Base-by-base conservation (phyloP, 2,797 vertebrate genomes). In the Platalea minor region DNA sequence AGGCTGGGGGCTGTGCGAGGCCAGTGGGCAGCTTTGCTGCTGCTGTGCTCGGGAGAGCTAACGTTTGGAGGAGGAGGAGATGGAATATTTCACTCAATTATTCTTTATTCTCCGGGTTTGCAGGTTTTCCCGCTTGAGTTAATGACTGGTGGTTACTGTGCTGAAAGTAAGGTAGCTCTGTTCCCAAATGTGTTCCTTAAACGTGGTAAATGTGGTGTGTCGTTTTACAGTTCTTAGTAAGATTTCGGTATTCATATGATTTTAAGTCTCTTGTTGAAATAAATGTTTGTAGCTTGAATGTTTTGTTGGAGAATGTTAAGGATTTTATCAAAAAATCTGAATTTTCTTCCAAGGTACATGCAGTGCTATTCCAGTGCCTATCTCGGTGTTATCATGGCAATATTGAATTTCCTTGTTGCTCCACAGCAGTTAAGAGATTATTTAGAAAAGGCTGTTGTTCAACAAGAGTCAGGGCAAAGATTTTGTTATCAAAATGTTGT, bases 371-470 rank as follows among this genome's bases (percentile, higher is more conserved):
- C 16, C 11, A 13, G 33, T 74, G 43, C 59, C 54, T 88, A 17
- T 70, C 89, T 83, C 1, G 0, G 61, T 28, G 24, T 82, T 92
- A 76, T 88, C 20, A 1, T 2, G 10, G 56, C 69, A 24, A 11
- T 76, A 69, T 9, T 90, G 33, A 78, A 91, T 85, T 94, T 94
- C 69, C 88, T 75, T 84, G 63, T 90, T 84, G 60, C 48, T 88
- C 37, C 37, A 33, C 57, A 65, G 13, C 16, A 35, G 17, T 59
- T 29, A 59, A 45, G 33, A 70, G n/a, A 31, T 39, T 63, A 39
- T 77, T 70, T 94, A 51, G 17, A 70, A 73, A 69, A 63, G 18
- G 31, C 31, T 26, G 14, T 83, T 83, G 56, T 95, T 33, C 31
- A 51, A 9, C 56, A 90, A 78, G 25, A 61, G 31, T n/a, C 53